Conservation (phyloP, 2,797 vertebrate species). For the Gymnoscopelus microlampas region DNA sequence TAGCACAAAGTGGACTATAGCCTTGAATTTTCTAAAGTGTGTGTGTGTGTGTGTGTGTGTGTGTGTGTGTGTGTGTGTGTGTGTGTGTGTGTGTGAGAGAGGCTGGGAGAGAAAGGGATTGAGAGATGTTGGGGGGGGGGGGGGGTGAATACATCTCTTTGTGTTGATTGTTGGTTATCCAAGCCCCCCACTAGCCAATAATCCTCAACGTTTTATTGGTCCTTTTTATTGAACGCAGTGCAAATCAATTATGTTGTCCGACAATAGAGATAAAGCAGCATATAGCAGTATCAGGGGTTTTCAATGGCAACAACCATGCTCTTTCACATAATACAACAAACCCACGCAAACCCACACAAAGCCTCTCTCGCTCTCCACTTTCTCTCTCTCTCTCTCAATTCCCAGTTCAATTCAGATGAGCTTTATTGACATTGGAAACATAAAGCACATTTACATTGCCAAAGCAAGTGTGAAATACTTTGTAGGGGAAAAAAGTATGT, state of each 20-base stretch:
- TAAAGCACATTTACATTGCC: too few species aligned
- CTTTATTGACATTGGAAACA: too few species aligned
- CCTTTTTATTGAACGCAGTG: constrained; percentile 22
- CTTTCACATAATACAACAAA: constrained; percentile 49
- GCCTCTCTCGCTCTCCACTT: constrained; percentile 5
- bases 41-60: not conserved
- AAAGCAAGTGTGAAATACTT: too few species aligned
- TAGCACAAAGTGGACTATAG: constrained; percentile 11
- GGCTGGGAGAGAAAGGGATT: constrained; percentile 21
- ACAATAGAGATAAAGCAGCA: constrained; percentile 30
- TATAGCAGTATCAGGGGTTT: constrained; percentile 24
- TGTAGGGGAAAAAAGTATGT: too few species aligned
- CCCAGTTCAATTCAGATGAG: not conserved
- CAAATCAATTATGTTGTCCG: constrained; percentile 47
- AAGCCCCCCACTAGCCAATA: not conserved
- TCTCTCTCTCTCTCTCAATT: not conserved
- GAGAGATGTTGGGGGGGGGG: not conserved
- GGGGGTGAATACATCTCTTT: not conserved
- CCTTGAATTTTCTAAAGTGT: constrained; percentile 33
- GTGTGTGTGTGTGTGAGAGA: not conserved
- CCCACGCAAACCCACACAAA: constrained; percentile 60
- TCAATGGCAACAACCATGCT: constrained; percentile 18
- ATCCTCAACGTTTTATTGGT: constrained; percentile 9
- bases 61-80: constrained; percentile 5
- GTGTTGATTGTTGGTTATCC: not conserved